Conservation (phyloP, 2,888 invertebrate species). For the Notodonta ziczac region DNA sequence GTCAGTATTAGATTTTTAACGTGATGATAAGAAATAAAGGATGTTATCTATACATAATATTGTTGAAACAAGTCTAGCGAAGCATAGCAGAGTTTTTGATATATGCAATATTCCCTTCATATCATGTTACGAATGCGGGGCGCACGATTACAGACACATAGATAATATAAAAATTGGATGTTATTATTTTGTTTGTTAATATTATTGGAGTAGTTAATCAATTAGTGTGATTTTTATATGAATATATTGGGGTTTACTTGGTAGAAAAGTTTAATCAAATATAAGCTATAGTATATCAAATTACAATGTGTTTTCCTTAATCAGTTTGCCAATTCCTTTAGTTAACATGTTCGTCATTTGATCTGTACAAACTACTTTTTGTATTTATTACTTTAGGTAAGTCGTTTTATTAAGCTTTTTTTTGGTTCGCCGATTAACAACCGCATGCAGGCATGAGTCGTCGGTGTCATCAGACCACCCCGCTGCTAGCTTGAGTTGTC, state of each 20-base stretch:
- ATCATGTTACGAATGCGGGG: conserved; percentile 63
- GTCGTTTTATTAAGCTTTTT: conserved; percentile 48
- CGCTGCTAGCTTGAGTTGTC: conserved; percentile 63
- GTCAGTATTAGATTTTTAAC: conserved; percentile 83
- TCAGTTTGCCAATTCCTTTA: conserved; percentile 30
- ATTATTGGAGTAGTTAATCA: conserved; percentile 79
- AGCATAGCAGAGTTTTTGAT: conserved; percentile 62
- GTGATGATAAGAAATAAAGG: conserved; percentile 67
- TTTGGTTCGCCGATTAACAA: conserved; percentile 44
- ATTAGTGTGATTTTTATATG: conserved; percentile 84
- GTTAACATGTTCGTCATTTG: conserved; percentile 26
- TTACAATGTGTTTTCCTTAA: conserved; percentile 60
- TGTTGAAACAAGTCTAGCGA: conserved; percentile 71
- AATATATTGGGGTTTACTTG: conserved; percentile 84
- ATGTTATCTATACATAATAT: conserved; percentile 57
- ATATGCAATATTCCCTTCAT: conserved; percentile 76
- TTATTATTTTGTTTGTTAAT: conserved; percentile 82
- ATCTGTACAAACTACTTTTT: conserved; percentile 34
- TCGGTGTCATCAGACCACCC: conserved; percentile 32
- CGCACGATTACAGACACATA: conserved; percentile 67
- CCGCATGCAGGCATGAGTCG: conserved; percentile 68
- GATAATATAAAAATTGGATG: conserved; percentile 64
- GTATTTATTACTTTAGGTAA: conserved; percentile 54
- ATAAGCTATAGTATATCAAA: conserved; percentile 69
- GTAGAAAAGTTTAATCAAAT: conserved; percentile 83